Base-by-base conservation (phyloP, 2,888 invertebrate species). In the Lepeophtheirus nordmannii region DNA sequence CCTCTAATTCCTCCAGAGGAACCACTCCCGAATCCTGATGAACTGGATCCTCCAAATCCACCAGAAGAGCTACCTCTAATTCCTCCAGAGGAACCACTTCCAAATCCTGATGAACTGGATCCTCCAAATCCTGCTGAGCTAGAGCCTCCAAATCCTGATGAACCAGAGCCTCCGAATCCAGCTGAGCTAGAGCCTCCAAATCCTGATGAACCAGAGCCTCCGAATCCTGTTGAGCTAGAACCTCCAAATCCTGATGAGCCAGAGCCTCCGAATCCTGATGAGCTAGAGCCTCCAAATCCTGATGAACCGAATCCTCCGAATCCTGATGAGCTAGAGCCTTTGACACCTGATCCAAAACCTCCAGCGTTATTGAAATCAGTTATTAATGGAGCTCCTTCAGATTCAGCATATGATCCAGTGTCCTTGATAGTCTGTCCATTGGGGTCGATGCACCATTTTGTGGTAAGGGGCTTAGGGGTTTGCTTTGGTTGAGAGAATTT, bases 401-500 rank as follows among this genome's bases (percentile, higher is more conserved):
- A 14, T 8, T 46, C 53, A 46, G 14, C 53, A 46, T 46, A 46
- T 5, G 53, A 46, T n/a, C 17, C 53, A 46, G 53, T 46, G 53
- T 46, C 53, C 17, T 17, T 14, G 8, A 46, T 40, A 41, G 41
- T 20, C 23, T 39, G 40, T 17, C 41, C 46, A 62, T 39, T 20
- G n/a, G 53, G 53, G 8, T 65, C 65, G 10, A 65, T 37, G 39
- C 65, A 65, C 65, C 65, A 65, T 37, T 59, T 58, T 12, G 65
- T 23, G 9, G 20, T 63, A 22, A 63, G 56, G 12, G 63, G 63
- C 56, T 63, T 63, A 11, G 46, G 9, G 10, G 5, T 58, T 14
- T 23, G 22, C 39, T 17, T 22, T 30, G 65, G 65, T 37, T 46
- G 58, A 20, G 38, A 37, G 23, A 59, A 65, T 22, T 58, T 59